Base-by-base conservation (phyloP, 2,113 vertebrate genomes). In the Enhydra lutris region DNA sequence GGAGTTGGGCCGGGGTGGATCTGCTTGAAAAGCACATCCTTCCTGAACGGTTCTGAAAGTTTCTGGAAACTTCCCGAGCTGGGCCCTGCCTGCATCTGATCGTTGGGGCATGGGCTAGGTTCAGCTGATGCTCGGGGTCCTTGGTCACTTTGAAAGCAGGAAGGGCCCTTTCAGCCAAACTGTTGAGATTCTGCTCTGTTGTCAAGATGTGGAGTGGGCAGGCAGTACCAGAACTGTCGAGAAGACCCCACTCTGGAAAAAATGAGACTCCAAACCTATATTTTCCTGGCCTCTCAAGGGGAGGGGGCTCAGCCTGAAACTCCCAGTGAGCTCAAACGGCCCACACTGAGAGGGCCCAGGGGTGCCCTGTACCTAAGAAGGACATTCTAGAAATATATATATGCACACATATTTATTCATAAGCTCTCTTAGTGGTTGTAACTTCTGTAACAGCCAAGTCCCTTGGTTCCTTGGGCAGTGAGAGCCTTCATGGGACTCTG, bases 361-460 rank as follows among this genome's bases (percentile, higher is more conserved):
- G 24, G 20, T 5, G 2, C 31, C 6, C 1, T 55, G 89, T 80
- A 82, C 81, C 74, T 59, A 21, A 55, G 65, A 73, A n/a, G 94
- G 80, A 79, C 36, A 0, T 42, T 89, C 89, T 63, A 89, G 55
- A 83, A 73, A 36, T 45, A 50, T 20, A n/a, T 47, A 47, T 18
- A 8, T 26, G 21, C 50, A 13, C 83, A 71, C 14, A 1, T 82
- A 0, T 1, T 42, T 97, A 82, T 92, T 93, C 95, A 74, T 97
- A 0, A 45, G 94, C 86, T 90, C 97, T 97, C 82, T 74, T 86
- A 91, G 98, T 79, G 91, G 93, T 97, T 67, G 2, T 97, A 11
- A 92, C 91, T 96, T 97, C 91, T 82, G 86, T 97, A 96, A 86
- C 86, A 87, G 95, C 92, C 45, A 65, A 13, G 29, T 34, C 92